Conservation (phyloP, 1,140 invertebrate species). For the Trichonephila clavata region DNA sequence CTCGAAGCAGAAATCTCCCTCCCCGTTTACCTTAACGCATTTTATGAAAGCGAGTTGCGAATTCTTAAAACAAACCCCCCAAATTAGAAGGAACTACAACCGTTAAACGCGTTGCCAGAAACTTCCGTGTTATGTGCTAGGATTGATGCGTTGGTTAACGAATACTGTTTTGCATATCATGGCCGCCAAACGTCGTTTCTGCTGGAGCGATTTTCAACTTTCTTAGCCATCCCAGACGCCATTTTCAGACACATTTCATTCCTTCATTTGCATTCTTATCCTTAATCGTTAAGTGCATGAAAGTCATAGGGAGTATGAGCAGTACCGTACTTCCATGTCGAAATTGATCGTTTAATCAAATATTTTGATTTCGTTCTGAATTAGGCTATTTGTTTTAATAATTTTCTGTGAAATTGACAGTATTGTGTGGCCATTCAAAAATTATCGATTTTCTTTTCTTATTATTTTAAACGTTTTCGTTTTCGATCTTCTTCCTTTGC, state of each 20-base stretch:
- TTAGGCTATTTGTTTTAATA: no score
- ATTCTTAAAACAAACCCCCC: constrained; percentile 5
- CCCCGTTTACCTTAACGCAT: neutral
- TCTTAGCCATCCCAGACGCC: neutral
- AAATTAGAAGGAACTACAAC: constrained; percentile 25
- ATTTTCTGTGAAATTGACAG: no score
- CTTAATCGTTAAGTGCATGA: neutral
- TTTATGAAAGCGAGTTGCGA: neutral
- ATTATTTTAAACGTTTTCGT: no score
- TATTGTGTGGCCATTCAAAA: no score
- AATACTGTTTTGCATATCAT: constrained; percentile 25
- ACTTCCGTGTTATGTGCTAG: neutral
- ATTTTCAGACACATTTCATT: constrained; percentile 39
- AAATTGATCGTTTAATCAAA: no score
- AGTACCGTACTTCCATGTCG: neutral
- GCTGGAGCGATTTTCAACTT: neutral
- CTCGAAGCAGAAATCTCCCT: neutral
- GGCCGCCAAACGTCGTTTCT: neutral
- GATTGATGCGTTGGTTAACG: constrained; percentile 14
- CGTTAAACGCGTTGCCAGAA: neutral
- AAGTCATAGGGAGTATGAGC: neutral
- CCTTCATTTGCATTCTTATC: constrained; percentile 42
- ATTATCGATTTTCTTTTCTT: no score
- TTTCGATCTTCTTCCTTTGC: no score
- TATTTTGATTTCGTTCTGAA: no score